Evolutionary conservation across 92 coral and sea anemone species (phyloP), one percentile per base, ranked within the genome.

Genomic region (Heliopora coerulea): DNA sequence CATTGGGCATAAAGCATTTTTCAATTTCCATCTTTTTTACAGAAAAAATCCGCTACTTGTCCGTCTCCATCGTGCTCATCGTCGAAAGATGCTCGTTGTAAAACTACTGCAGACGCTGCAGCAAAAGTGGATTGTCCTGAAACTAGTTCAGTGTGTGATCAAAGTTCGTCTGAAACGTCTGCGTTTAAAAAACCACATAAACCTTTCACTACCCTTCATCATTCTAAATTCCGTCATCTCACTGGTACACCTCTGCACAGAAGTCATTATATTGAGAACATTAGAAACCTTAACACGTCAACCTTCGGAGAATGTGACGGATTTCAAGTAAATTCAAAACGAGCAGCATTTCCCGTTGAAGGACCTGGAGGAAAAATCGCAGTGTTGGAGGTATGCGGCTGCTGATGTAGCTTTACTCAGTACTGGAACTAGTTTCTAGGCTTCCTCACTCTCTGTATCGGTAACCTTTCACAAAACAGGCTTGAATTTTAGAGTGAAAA

Each of bases 321-420:
- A 7, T 80, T 92, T 52, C 96, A 85, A 69, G 88, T 87, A 56
- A 92, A 92, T 79, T 74, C 75, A 34, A 83, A 87, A 68, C 90
- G 90, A 83, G 92, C 75, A 3, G 96, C 96, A 9, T 84, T 76
- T 76, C 90, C 89, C 0, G 50, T 89, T 27, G 77, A 91, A 8
- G 97, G 97, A 31, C 93, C 97, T 26, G 97, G 97, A 24, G 97
- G 97, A 12, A 96, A 87, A 74, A 81, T 92, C 25, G 97, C 96
- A 0, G 97, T 90, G 4, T 74, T 88, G 20, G 87, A 83, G 85
- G 97, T 91, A 30, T 42, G 91, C n/a, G n/a, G n/a, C n/a, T n/a
- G n/a, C n/a, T n/a, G n/a, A n/a, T n/a, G n/a, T n/a, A n/a, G n/a
- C n/a, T n/a, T n/a, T n/a, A n/a, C n/a, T n/a, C n/a, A n/a, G n/a